A percentile compares a stretch with the other conserved stretches of the same genome.
These are phyloP conservation scores for Coilia nasus DNA, from an alignment of 2,797 vertebrate genomes.

Conservation along the genomic window DNA sequence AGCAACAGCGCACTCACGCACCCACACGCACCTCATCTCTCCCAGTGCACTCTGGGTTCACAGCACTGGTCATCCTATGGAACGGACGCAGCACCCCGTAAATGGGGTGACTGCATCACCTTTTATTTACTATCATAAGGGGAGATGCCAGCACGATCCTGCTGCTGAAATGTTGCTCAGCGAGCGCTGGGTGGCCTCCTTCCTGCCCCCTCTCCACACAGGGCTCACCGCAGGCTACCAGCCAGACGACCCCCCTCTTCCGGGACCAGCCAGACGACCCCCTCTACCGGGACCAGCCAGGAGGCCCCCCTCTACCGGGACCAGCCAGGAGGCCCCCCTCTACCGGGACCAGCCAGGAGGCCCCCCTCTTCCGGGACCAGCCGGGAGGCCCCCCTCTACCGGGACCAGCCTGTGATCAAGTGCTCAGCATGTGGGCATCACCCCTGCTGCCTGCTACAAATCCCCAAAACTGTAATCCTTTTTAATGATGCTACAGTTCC, in stretches of 20 bases:
- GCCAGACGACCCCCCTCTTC: background rate
- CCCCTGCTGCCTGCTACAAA: background rate
- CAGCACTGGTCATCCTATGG: background rate
- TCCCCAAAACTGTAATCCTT: too few species aligned
- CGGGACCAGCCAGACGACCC: constrained; percentile 33
- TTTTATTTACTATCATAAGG: background rate
- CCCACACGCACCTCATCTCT: background rate
- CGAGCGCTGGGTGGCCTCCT: too few species aligned
- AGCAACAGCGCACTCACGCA: too few species aligned
- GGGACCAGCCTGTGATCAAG: constrained; percentile 29
- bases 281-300: constrained; percentile 25
- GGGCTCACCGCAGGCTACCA: too few species aligned
- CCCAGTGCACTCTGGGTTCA: background rate
- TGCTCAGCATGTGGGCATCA: constrained; percentile 29
- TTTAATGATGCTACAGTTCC: too few species aligned
- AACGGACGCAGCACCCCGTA: background rate
- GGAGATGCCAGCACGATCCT: too few species aligned
- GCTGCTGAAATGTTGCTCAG: too few species aligned
- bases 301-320: constrained; percentile 23
- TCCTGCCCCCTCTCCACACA: too few species aligned
- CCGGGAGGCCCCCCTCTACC: background rate
- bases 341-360: constrained; percentile 30
- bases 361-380: constrained; percentile 23
- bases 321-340: constrained; percentile 1
- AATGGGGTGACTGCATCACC: background rate